Base-by-base conservation (phyloP, 1,140 invertebrate species). In the Globodera ellingtonae region DNA sequence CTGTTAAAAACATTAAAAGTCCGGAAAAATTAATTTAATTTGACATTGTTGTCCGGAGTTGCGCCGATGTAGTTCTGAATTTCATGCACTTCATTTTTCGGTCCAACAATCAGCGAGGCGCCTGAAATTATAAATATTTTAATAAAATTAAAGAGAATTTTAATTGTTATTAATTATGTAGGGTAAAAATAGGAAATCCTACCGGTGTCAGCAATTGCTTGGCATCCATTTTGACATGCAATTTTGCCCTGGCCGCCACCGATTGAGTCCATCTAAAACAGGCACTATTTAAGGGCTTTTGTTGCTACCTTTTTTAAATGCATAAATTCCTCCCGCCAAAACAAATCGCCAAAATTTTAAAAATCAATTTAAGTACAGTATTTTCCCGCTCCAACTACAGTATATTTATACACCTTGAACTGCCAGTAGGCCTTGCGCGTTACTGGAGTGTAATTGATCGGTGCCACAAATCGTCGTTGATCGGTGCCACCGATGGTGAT, bases 31-130 rank as follows among this genome's bases (percentile, higher is more conserved):
- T 3, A 1, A 35, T 35, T 35, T 35, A 35, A 35, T 35, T 35
- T 35, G 0, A 35, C 87, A 62, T 88, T 79, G 72, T 85, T 80
- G 10, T 89, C 66, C 6, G 81, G 87, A 81, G 86, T 84, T 89
- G 91, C 92, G 96, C 94, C 88, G 74, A 89, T 89, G 47, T 81
- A 79, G 71, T 94, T 91, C 90, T 99, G 98, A 59, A 99, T 93
- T 24, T 91, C 91, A n/a, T 70, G 91, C 91, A 98, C 91, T 91
- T 98, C 95, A n/a, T 89, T 90, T 18, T 92, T 90, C 9, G 97
- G 97, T 59, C 96, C 97, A 85, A 94, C 96, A 88, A 99, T 94
- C 6, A 99, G 92, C 65, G 95, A 97, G 77, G 97, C 99, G 56
- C 75, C 67, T 70, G 35, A 35, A 35, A 24, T 24, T 24, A 24